Evolutionary conservation across 2,888 invertebrate genomes (phyloP).

Genomic region (Halictus quadricinctus): DNA sequence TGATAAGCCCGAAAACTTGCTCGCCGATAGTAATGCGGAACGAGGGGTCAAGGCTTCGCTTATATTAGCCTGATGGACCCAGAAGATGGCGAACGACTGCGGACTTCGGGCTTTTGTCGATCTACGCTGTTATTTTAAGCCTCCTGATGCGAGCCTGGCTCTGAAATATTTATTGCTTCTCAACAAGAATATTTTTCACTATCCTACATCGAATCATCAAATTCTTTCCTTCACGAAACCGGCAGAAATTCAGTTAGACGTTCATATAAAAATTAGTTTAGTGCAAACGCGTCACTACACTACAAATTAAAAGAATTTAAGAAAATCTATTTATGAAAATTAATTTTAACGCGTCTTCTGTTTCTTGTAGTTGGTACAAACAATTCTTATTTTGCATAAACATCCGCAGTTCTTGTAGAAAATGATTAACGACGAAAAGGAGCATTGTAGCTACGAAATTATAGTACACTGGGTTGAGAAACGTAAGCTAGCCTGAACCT

Average conservation of each 20-base stretch:
- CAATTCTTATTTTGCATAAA: no score
- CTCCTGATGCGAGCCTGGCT: background rate
- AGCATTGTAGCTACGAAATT: no score
- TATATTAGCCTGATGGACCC: background rate
- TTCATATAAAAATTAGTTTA: background rate
- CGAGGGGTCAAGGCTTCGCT: constrained; percentile 8
- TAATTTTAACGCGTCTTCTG: no score
- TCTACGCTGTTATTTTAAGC: background rate
- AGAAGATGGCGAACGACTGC: background rate
- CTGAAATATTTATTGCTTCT: background rate
- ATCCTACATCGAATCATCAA: no score
- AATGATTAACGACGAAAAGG: no score
- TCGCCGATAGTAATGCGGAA: background rate
- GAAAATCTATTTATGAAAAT: no score
- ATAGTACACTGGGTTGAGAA: no score
- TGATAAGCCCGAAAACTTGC: constrained; percentile 19
- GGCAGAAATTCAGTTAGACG: background rate
- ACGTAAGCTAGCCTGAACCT: background rate
- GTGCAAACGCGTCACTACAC: no score
- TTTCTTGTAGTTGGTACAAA: no score
- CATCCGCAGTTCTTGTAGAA: no score
- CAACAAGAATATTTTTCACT: background rate
- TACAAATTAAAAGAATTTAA: no score
- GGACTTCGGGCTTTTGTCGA: background rate
- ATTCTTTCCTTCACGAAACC: background rate